These are phyloP conservation scores for Scartelaos histophorus DNA, from an alignment of 2,113 vertebrate genomes.

Conservation along the genomic window DNA sequence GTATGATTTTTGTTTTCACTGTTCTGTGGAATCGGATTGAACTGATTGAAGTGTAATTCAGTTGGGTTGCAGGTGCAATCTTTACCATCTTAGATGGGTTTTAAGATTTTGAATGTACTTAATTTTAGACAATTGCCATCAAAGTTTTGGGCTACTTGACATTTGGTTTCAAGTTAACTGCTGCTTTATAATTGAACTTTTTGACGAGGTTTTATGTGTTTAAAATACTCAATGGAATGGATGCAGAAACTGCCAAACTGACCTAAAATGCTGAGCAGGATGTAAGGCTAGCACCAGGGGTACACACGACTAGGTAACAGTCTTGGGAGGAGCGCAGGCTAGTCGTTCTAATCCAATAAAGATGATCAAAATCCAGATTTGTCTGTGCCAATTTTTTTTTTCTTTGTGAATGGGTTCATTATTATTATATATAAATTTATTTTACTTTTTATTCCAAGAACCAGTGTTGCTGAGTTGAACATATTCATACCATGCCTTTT, in stretches of 20 bases:
- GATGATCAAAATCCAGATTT: background rate
- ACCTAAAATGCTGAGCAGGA: background rate
- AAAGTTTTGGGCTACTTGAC: slow-evolving; percentile 41
- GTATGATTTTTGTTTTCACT: slow-evolving; percentile 54
- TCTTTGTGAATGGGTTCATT: background rate
- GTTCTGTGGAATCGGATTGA: slow-evolving; percentile 33
- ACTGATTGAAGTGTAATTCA: slow-evolving; percentile 30
- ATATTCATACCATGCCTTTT: background rate
- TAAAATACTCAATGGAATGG: background rate
- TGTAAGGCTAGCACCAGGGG: background rate
- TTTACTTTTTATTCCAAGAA: no score
- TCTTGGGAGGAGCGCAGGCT: background rate
- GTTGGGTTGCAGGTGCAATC: slow-evolving; percentile 33
- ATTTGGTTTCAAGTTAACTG: slow-evolving; percentile 78
- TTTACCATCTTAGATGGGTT: slow-evolving; percentile 14
- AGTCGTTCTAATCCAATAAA: slow-evolving; percentile 3
- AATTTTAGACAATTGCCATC: slow-evolving; percentile 32
- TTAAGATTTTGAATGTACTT: slow-evolving; percentile 65
- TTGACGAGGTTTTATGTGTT: background rate
- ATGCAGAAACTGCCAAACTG: background rate
- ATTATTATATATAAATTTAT: no score
- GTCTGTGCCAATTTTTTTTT: background rate
- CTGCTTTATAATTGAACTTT: slow-evolving; percentile 76
- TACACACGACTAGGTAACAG: background rate
- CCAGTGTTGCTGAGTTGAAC: background rate